These are phyloP conservation scores for Neodontobutis hainanensis DNA, from an alignment of 2,113 vertebrate species.

Conservation along the genomic window DNA sequence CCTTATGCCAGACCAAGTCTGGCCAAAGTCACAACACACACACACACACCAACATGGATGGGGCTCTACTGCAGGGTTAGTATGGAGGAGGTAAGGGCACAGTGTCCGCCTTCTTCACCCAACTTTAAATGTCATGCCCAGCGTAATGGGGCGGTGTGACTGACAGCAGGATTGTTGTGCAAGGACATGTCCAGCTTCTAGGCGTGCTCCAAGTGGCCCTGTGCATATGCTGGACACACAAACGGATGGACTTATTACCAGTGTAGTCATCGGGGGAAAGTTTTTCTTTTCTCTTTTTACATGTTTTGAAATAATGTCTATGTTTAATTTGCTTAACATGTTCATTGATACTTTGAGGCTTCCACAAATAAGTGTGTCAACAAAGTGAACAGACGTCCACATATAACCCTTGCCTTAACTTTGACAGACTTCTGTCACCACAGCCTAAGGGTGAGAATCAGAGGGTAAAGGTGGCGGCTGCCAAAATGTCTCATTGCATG, in stretches of 20 bases:
- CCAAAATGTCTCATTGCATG: conserved; percentile 57
- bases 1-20: conserved; percentile 74
- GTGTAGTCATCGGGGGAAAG: not conserved
- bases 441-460: conserved; percentile 27
- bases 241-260: not conserved
- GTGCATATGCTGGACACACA: conserved; percentile 45
- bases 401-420: conserved; percentile 35
- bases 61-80: conserved; percentile 66
- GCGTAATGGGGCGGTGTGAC: conserved; percentile 65
- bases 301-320: too few relatives aligned
- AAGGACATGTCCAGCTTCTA: conserved; percentile 71
- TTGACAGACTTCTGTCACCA: conserved; percentile 36
- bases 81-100: conserved; percentile 70
- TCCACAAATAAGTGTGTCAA: too few relatives aligned
- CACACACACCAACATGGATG: conserved; percentile 58
- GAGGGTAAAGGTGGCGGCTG: conserved; percentile 59
- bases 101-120: conserved; percentile 68
- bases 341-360: conserved; percentile 10
- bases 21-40: conserved; percentile 74
- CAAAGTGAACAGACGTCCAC: conserved; percentile 29
- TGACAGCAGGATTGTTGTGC: conserved; percentile 67
- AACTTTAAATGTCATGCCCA: conserved; percentile 77
- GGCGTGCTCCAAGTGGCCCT: conserved; percentile 58
- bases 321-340: not conserved
- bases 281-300: too few relatives aligned